These are phyloP conservation scores for Mystacides longicornis DNA, from an alignment of 2,888 invertebrate genomes.

Conservation along the genomic window DNA sequence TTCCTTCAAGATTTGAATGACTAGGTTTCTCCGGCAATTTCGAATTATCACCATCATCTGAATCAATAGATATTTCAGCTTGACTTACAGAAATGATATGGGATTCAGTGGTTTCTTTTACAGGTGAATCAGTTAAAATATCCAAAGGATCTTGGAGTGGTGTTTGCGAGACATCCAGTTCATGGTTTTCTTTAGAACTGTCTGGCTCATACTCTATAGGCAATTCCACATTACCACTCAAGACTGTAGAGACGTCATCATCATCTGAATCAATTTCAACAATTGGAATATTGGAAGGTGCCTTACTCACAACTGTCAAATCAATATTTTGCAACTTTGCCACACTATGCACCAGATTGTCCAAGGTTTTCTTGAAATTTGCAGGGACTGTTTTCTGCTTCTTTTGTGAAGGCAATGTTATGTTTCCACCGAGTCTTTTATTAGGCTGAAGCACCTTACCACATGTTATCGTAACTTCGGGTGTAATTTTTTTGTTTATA, in stretches of 20 bases:
- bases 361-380: neutral
- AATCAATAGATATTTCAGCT: neutral
- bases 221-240: neutral
- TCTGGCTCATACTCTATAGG: slow-evolving; percentile 10
- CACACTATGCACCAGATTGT: neutral
- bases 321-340: neutral
- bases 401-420: neutral
- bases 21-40: neutral
- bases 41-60: neutral
- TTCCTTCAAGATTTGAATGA: slow-evolving; percentile 22
- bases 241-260: slow-evolving; percentile 1
- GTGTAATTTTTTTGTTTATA: neutral
- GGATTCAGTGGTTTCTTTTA: neutral
- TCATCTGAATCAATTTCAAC: slow-evolving; percentile 44
- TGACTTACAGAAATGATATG: neutral
- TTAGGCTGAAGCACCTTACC: neutral
- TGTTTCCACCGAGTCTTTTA: neutral
- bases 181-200: slow-evolving; percentile 10
- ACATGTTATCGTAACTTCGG: neutral
- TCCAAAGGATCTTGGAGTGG: slow-evolving; percentile 28
- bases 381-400: neutral
- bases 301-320: neutral
- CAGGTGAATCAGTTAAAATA: neutral
- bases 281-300: slow-evolving; percentile 28
- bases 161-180: slow-evolving; percentile 44